phyloP scores from a whole-genome alignment of 2,113 vertebrate genomes.

The Brevimyrus niger region DNA sequence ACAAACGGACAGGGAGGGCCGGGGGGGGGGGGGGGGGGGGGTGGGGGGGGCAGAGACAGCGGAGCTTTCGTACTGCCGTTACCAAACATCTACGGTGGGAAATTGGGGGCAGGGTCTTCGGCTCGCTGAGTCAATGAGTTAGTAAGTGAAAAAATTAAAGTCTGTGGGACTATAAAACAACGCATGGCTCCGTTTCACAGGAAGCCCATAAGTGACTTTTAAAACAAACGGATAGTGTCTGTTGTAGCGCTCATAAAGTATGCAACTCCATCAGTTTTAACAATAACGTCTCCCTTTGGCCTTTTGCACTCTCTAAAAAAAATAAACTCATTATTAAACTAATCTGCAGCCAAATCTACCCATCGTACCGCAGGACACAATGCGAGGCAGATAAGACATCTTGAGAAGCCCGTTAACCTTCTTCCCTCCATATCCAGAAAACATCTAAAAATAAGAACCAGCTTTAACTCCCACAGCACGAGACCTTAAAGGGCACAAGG shows the following conservation, averaged over 20 bases:
- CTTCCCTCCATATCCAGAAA: neutral
- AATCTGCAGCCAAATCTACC: neutral
- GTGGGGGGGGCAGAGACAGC: too few species aligned
- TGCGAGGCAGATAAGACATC: neutral
- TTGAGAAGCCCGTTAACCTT: neutral
- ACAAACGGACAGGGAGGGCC: too few species aligned
- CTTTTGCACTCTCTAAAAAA: neutral
- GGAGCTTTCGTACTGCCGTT: neutral
- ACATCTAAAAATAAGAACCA: slow-evolving; percentile 1
- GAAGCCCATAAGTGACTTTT: neutral
- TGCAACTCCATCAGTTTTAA: neutral
- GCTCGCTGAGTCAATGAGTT: neutral
- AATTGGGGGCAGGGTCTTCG: neutral
- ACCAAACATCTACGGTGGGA: neutral
- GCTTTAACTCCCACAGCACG: neutral
- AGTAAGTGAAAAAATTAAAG: neutral
- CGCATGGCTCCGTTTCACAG: neutral
- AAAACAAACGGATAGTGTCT: neutral
- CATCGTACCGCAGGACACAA: too few species aligned
- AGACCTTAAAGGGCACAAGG: neutral
- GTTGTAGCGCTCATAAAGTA: neutral
- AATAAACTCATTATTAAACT: neutral
- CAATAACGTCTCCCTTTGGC: neutral
- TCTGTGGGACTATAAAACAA: neutral
- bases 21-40: too few species aligned